These are phyloP conservation scores for Chionodraco myersi DNA, from an alignment of 2,113 vertebrate genomes.

Conservation along the genomic window DNA sequence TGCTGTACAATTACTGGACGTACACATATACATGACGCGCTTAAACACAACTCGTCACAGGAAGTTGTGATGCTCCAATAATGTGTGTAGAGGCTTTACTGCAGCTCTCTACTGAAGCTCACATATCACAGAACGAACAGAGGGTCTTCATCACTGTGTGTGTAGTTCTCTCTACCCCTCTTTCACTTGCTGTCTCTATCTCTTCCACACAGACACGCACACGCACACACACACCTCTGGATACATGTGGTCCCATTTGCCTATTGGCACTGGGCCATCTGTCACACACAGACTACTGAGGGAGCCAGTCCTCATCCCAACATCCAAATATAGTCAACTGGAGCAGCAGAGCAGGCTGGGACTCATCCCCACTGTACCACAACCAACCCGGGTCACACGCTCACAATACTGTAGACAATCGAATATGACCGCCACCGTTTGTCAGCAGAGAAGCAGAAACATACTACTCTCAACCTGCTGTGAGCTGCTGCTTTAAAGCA, in stretches of 20 bases:
- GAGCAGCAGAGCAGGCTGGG: conserved; percentile 65
- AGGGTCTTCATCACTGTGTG: conserved; percentile 48
- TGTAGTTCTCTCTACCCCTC: conserved; percentile 32
- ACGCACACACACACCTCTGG: conserved; percentile 58
- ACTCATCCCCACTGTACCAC: conserved; percentile 58
- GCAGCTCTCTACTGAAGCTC: conserved; percentile 18
- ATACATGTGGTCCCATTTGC: conserved; percentile 78
- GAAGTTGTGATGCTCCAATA: conserved; percentile 24
- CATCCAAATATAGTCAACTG: conserved; percentile 86
- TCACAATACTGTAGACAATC: conserved; percentile 33
- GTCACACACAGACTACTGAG: conserved; percentile 79
- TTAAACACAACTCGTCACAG: neutral
- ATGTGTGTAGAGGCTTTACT: conserved; percentile 1
- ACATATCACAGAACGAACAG: conserved; percentile 44
- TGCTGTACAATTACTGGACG: neutral
- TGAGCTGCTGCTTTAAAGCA: neutral
- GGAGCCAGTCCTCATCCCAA: conserved; percentile 78
- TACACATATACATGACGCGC: neutral
- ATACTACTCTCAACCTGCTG: neutral
- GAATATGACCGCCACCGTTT: conserved; percentile 31
- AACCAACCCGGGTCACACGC: conserved; percentile 52
- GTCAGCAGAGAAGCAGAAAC: neutral
- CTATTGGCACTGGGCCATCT: conserved; percentile 81
- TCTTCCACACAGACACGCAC: conserved; percentile 32
- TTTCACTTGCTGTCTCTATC: conserved; percentile 10